Conservation (phyloP, 2,888 invertebrate genomes). For the Caradrina clavipalpis region DNA sequence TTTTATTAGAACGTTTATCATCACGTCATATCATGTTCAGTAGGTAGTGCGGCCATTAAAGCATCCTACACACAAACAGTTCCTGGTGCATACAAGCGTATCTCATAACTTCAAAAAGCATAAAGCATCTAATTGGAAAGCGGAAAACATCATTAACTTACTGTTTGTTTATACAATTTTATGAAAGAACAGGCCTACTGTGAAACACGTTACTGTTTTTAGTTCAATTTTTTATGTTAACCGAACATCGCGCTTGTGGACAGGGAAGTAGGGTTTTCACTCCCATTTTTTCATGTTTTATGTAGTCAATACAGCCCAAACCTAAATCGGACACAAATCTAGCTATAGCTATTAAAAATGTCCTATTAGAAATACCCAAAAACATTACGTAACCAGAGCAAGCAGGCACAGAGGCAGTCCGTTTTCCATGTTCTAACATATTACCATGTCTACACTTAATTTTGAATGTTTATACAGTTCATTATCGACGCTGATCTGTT, state of each 20-base stretch:
- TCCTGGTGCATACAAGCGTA: constrained; percentile 39
- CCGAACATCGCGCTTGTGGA: not conserved
- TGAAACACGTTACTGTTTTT: constrained; percentile 3
- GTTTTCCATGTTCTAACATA: constrained; percentile 35
- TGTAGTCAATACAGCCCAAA: too few species aligned
- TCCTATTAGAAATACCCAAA: not conserved
- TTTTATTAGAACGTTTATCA: constrained; percentile 8
- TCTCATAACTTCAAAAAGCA: constrained; percentile 32
- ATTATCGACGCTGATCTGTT: constrained; percentile 76
- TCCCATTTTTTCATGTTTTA: too few species aligned
- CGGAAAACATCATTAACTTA: constrained; percentile 43
- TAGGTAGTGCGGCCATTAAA: constrained; percentile 23
- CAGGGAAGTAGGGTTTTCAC: not conserved
- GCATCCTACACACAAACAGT: constrained; percentile 26
- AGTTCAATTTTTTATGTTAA: not conserved
- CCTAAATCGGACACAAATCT: too few species aligned
- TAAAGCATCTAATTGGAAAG: constrained; percentile 45
- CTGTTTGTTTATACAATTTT: constrained; percentile 45
- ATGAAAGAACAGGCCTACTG: constrained; percentile 29
- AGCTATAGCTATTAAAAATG: too few species aligned
- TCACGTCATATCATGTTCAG: constrained; percentile 21
- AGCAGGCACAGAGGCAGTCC: too few species aligned
- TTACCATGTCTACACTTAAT: constrained; percentile 67
- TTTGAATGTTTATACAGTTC: constrained; percentile 70
- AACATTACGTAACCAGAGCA: not conserved